phyloP scores from a whole-genome alignment of 2,797 vertebrate genomes.

The Vireo griseus region DNA sequence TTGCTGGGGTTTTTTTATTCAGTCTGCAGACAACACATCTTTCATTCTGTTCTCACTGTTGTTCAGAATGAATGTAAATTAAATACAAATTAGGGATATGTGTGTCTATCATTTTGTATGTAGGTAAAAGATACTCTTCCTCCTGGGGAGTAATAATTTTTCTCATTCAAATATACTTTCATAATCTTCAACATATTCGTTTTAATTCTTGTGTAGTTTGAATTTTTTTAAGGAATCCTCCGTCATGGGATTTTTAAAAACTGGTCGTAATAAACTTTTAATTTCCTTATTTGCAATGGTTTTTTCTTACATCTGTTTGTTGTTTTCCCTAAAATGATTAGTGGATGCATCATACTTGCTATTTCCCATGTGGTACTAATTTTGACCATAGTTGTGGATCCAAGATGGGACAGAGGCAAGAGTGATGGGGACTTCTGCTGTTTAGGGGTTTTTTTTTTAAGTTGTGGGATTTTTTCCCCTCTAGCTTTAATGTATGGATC shows the following conservation, averaged over 20 bases:
- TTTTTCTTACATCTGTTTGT: background rate
- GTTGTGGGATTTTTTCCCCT: background rate
- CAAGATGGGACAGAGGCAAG: background rate
- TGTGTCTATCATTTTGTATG: background rate
- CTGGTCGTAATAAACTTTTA: background rate
- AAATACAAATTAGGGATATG: constrained; percentile 5
- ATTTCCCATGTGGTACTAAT: background rate
- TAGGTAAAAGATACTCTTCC: background rate
- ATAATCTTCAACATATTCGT: background rate
- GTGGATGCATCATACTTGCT: background rate
- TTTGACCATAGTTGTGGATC: background rate
- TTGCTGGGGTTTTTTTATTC: background rate
- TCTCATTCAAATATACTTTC: background rate
- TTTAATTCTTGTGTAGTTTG: background rate
- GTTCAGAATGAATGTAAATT: constrained; percentile 8
- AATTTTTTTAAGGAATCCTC: background rate
- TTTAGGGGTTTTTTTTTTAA: background rate
- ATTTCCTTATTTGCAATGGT: background rate
- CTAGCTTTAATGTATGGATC: background rate
- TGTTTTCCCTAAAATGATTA: background rate
- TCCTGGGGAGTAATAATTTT: background rate
- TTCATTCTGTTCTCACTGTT: constrained; percentile 8
- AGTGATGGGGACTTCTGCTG: background rate
- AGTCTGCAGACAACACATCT: constrained; percentile 7
- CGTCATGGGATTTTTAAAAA: background rate